Base-by-base conservation (phyloP, 2,113 vertebrate genomes). In the Cinclus cinclus region DNA sequence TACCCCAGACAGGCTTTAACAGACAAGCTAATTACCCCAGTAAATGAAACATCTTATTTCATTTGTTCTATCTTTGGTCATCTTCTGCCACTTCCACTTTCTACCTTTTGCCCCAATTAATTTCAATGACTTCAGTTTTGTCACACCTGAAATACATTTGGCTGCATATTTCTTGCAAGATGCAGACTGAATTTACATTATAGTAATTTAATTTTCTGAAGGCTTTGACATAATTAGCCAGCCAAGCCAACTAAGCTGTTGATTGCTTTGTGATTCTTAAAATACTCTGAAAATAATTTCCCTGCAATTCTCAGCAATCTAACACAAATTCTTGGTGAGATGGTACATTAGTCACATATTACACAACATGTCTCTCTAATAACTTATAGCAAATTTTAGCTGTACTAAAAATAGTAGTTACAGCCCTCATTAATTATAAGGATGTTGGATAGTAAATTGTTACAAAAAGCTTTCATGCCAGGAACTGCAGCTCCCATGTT, bases 401-500 rank as follows among this genome's bases (percentile, higher is more conserved):
- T 84, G 81, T 24, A 69, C 87, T 95, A 96, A 95, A 96, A 96
- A 95, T 95, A 95, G 77, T 53, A 73, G 44, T 71, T 87, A 87
- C 49, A 92, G 68, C 56, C 56, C 68, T 93, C 89, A 96, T 95
- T 97, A 95, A 92, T 95, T 96, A 79, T 58, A 60, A 91, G 53
- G 44, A 92, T 20, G 69, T 75, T 89, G 87, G 83, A 87, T 64
- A 87, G 77, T 69, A 91, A 92, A 95, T 95, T 91, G 77, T 70
- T 79, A 49, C 70, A 78, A 44, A 95, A 94, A 89, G 44, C 80
- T 89, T 92, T 95, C 69, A 92, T 95, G 94, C 91, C 92, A 92
- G 91, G 77, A 94, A 89, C 91, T 95, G 74, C 77, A 94, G 87
- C 74, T 95, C 89, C 81, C 87, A 95, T 95, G 87, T 94, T 96